Evolutionary conservation across 2,797 vertebrate genomes (phyloP).

Genomic region (Hydrolagus colliei): DNA sequence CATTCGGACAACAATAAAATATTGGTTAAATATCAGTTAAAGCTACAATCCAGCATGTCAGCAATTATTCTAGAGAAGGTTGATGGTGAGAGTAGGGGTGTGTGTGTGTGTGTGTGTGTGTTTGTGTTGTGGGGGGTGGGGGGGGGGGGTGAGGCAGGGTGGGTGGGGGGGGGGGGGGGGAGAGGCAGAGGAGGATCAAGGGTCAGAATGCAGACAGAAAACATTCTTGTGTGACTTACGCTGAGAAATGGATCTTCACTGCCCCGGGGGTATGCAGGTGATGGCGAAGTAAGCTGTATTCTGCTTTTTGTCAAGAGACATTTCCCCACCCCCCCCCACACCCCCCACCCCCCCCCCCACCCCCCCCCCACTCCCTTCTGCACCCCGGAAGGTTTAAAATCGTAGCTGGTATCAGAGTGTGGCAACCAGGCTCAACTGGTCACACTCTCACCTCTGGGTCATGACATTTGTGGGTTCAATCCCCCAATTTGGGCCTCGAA

Average conservation of each 20-base stretch:
- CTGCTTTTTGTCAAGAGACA: not conserved
- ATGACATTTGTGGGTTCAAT: no score
- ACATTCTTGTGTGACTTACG: not conserved
- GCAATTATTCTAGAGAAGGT: not conserved
- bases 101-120: no score
- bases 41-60: not conserved
- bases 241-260: not conserved
- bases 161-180: no score
- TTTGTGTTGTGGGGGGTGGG: no score
- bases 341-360: not conserved
- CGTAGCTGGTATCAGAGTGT: no score
- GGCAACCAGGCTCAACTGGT: no score
- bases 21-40: not conserved
- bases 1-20: not conserved
- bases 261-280: conserved; percentile 5
- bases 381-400: no score
- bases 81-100: no score
- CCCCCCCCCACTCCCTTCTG: no score
- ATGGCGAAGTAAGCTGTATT: not conserved
- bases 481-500: no score
- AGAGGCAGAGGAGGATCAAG: not conserved
- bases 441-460: no score
- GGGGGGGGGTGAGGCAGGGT: no score
- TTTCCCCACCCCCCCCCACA: not conserved
- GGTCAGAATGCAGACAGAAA: conserved; percentile 6